Evolutionary conservation across 1,140 invertebrate genomes (phyloP), one percentile per base, ranked within the genome.

Genomic region (Sarcophaga bullata): DNA sequence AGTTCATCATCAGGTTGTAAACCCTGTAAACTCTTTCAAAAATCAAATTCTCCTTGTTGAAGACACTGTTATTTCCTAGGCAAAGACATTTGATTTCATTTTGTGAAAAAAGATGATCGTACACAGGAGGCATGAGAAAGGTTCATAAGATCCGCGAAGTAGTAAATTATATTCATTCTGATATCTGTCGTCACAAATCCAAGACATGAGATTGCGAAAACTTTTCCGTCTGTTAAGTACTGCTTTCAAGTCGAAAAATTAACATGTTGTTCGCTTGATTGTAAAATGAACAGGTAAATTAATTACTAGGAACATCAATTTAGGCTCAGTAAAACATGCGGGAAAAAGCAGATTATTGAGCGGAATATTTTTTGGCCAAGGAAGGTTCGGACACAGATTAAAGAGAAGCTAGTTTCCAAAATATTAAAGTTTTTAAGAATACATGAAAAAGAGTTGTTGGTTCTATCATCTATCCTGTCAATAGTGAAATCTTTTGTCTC

Each of bases 41-140:
- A 84, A 81, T 49, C 81, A 84, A 25, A 78, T 82, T 13, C 49
- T 82, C 15, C 49, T 81, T 11, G 73, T 72, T n/a, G 80, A 76
- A 19, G 50, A 82, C 54, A 49, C 47, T 10, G 15, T 49, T n/a
- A 73, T 82, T 73, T 13, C 25, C 25, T 68, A 49, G 46, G 25
- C 25, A 46, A 37, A 19, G 25, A 10, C 46, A 52, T 50, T 58
- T 46, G 50, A 52, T n/a, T 54, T 46, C n/a, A 75, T 82, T 75
- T 73, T 15, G 48, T 73, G 15, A 15, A n/a, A 75, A 46, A 58
- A 68, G 6, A 8, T n/a, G 46, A 13, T 47, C 73, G 13, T 25
- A 25, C 8, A 8, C n/a, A n/a, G n/a, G 1, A 48, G 8, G 46
- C 48, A 46, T 58, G 13, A 80, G 72, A 78, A 15, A 17, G n/a